phyloP scores from a whole-genome alignment of 2,797 vertebrate species.

The Pachyuromys duprasi region DNA sequence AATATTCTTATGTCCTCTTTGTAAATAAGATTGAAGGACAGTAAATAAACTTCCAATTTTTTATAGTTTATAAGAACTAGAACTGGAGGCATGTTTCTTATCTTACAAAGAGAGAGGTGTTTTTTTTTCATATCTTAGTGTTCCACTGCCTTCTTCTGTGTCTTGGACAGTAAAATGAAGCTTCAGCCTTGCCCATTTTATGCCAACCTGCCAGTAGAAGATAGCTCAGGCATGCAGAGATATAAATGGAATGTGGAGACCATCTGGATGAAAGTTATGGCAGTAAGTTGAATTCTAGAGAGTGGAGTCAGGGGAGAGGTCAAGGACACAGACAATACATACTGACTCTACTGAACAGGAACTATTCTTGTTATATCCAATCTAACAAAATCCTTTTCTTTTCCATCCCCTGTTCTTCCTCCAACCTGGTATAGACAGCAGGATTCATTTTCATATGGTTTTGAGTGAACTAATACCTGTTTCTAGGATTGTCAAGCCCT shows the following conservation, averaged over 20 bases:
- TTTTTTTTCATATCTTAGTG: not conserved
- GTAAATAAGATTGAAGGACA: not conserved
- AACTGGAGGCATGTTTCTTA: not conserved
- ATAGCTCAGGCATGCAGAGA: rapidly evolving
- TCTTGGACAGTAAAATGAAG: rapidly evolving
- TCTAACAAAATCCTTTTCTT: not conserved
- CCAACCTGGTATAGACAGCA: not conserved
- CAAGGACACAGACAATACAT: not conserved
- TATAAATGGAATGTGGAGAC: rapidly evolving
- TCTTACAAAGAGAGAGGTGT: not conserved
- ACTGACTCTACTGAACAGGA: not conserved
- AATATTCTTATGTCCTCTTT: not conserved
- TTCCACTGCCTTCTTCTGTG: not conserved
- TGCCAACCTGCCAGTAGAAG: not conserved
- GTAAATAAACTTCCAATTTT: not conserved
- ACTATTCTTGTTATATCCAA: not conserved
- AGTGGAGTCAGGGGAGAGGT: not conserved
- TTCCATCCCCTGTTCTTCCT: rapidly evolving
- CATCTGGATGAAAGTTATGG: too few species aligned
- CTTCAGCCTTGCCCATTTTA: not conserved
- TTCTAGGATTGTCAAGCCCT: not conserved
- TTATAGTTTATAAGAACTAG: not conserved
- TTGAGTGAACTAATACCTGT: not conserved
- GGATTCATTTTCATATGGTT: not conserved
- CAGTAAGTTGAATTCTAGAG: not conserved